Evolutionary conservation across 1,140 invertebrate genomes (phyloP).

Genomic region (Lordiphosa clarofinis): DNA sequence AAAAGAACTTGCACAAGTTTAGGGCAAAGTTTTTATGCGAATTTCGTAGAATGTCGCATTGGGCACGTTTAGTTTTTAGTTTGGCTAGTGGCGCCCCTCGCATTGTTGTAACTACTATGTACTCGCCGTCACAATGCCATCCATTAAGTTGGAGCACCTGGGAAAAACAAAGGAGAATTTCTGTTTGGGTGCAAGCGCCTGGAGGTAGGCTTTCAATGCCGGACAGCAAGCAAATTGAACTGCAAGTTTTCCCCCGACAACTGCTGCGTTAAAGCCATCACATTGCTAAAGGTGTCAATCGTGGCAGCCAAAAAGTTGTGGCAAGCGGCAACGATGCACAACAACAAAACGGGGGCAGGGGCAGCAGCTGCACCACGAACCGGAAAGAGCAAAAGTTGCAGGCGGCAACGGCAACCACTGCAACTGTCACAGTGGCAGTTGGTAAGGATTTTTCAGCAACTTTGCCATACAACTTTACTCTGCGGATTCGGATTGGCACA

Average conservation of each 20-base stretch:
- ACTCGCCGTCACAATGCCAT: conserved; percentile 21
- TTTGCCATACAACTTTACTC: conserved; percentile 38
- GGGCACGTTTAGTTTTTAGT: conserved; percentile 54
- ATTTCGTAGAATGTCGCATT: conserved; percentile 54
- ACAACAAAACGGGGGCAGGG: conserved; percentile 3
- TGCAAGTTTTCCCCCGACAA: conserved; percentile 19
- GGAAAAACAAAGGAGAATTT: background rate
- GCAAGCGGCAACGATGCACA: conserved; percentile 28
- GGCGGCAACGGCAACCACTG: conserved; percentile 43
- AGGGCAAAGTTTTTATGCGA: conserved; percentile 51
- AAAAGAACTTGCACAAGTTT: conserved; percentile 67
- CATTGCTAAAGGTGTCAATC: conserved; percentile 68
- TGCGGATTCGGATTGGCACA: conserved; percentile 45
- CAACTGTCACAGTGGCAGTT: conserved; percentile 43
- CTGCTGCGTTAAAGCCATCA: conserved; percentile 51
- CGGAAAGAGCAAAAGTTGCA: conserved; percentile 73
- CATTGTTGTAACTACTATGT: conserved; percentile 33
- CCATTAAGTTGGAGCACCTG: conserved; percentile 36
- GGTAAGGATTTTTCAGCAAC: conserved; percentile 26
- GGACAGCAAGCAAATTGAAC: conserved; percentile 43
- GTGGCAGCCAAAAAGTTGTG: conserved; percentile 60
- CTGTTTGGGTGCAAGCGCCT: conserved; percentile 9
- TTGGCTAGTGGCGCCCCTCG: background rate
- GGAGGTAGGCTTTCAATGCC: conserved; percentile 27
- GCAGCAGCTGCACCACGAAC: conserved; percentile 32